Conservation (phyloP, 2,888 invertebrate genomes). For the Horisme vitalbata region DNA sequence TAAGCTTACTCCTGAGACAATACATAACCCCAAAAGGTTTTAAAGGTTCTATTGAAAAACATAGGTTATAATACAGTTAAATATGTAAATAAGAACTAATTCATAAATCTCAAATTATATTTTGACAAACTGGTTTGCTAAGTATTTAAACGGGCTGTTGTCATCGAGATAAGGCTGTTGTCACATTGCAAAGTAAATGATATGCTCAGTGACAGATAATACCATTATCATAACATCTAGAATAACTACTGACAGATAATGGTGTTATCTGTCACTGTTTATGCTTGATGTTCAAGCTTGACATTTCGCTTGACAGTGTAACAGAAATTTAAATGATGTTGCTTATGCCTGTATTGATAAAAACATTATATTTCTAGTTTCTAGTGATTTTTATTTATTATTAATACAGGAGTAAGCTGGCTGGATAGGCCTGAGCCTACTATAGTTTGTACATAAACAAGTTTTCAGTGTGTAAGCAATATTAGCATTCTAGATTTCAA, state of each 20-base stretch:
- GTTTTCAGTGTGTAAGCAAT: slow-evolving; percentile 71
- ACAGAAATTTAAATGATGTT: not conserved
- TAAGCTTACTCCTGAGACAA: slow-evolving; percentile 17
- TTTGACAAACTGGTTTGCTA: slow-evolving; percentile 11
- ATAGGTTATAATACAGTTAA: slow-evolving; percentile 7
- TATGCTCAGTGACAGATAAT: too few relatives aligned
- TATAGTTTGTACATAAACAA: slow-evolving; percentile 39
- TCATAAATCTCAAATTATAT: slow-evolving; percentile 2
- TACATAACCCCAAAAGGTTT: slow-evolving; percentile 14
- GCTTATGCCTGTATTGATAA: slow-evolving; percentile 9
- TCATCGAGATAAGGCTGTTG: not conserved
- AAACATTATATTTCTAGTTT: not conserved
- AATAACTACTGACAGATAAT: too few relatives aligned
- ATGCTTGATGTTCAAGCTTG: not conserved
- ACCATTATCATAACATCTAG: too few relatives aligned
- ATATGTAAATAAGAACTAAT: slow-evolving; percentile 17
- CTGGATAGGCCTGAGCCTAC: not conserved
- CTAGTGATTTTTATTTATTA: slow-evolving; percentile 1
- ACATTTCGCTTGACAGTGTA: slow-evolving; percentile 13
- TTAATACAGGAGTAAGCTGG: slow-evolving; percentile 4
- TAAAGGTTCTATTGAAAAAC: slow-evolving; percentile 4
- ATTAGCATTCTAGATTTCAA: slow-evolving; percentile 70
- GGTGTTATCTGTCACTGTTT: too few relatives aligned
- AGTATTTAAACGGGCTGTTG: not conserved
- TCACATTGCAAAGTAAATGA: slow-evolving; percentile 16